Evolutionary conservation across 2,113 vertebrate species (phyloP), one percentile per base, ranked within the genome.

Genomic region (zebrafish (Danio rerio)): DNA sequence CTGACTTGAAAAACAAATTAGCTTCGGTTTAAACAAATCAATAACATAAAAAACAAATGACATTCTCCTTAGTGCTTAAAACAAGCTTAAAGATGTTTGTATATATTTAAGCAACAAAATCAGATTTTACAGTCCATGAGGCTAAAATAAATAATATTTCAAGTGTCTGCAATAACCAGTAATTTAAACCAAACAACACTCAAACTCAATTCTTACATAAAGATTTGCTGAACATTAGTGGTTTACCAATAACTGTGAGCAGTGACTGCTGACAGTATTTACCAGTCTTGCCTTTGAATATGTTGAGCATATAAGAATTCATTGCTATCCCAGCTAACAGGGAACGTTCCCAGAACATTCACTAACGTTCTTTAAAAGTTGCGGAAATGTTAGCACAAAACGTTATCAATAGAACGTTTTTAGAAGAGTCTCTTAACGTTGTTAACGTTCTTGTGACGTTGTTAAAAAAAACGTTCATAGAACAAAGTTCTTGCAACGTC

Each of bases 31-130:
- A 63, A 63, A 63, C 12, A 62, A 63, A 63, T 63, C 11, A 6
- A 63, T 13, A 42, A 2, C 8, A 63, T 40, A 63, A 8, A 3
- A 40, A 31, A 31, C 31, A 31, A 31, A 31, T 31, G 31, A 31
- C 31, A 31, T 31, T 31, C 31, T 31, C 31, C 31, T 31, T 3
- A 31, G 31, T 31, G 31, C 3, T 31, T 31, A 31, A 31, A 31
- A 52, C 45, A 58, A 66, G 69, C 66, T 75, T 59, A 21, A 5
- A 78, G 50, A 43, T 9, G 7, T 42, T 65, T 70, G 18, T 15
- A 59, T 8, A 31, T 71, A n/a, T 56, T 75, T 81, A 71, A 87
- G 80, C 84, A 76, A 83, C 83, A 56, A 58, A 49, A 31, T 83
- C 42, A n/a, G 0, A 42, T 56, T 83, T 84, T 72, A 84, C 73